These are phyloP conservation scores for Polyommatus icarus DNA, from an alignment of 2,888 invertebrate genomes.

Conservation along the genomic window DNA sequence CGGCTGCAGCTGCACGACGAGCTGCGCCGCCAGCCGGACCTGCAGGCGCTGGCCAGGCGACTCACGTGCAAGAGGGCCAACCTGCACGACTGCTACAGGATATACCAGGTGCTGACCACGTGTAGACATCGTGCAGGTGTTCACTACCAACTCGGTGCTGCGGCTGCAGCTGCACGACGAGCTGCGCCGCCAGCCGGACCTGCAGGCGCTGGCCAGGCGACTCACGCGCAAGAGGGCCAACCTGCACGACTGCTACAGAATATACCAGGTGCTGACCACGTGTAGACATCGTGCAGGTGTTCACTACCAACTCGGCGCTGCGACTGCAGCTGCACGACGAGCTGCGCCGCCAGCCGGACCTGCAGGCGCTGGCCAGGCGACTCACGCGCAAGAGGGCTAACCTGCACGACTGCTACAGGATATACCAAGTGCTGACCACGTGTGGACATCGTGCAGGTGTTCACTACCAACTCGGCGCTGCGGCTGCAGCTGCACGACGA, in stretches of 20 bases:
- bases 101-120: too few species aligned
- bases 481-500: slow-evolving; percentile 88
- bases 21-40: slow-evolving; percentile 91
- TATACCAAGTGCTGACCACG: slow-evolving; percentile 43
- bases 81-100: slow-evolving; percentile 89
- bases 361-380: slow-evolving; percentile 88
- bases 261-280: too few species aligned
- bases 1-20: slow-evolving; percentile 88
- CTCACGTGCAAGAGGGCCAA: slow-evolving; percentile 89
- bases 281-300: too few species aligned
- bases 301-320: slow-evolving; percentile 83
- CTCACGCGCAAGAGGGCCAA: slow-evolving; percentile 89
- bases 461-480: slow-evolving; percentile 83
- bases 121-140: too few species aligned
- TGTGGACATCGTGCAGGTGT: slow-evolving; percentile 62
- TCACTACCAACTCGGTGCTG: slow-evolving; percentile 83
- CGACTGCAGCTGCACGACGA: slow-evolving; percentile 88
- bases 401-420: slow-evolving; percentile 89
- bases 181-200: slow-evolving; percentile 91
- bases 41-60: slow-evolving; percentile 88
- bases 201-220: slow-evolving; percentile 88
- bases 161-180: slow-evolving; percentile 88
- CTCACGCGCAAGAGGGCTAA: slow-evolving; percentile 89
- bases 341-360: slow-evolving; percentile 91
- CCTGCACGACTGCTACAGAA: slow-evolving; percentile 89